Evolutionary conservation across 2,888 invertebrate genomes (phyloP), one percentile per base, ranked within the genome.

Genomic region (Erebia palarica): DNA sequence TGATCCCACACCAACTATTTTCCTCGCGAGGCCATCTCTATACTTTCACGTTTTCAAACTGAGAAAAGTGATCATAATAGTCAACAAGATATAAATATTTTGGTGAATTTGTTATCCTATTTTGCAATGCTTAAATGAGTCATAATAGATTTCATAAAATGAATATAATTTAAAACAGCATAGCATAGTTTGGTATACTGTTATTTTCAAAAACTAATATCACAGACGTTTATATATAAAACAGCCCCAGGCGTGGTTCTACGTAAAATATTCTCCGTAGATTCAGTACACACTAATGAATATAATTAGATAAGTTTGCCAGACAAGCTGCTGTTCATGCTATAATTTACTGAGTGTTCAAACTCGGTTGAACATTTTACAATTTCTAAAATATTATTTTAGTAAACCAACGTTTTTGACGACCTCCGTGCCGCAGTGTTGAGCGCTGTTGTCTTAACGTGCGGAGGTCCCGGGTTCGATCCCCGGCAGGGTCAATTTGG

Each of bases 221-320:
- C 57, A 3, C 13, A 65, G 55, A 16, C 8, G 18, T 42, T 65
- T 65, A 5, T n/a, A 55, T 13, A 51, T 8, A 51, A 5, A 53
- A 65, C 13, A 55, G 66, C 21, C 14, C 27, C 16, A 21, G 44
- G 68, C 51, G 55, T 57, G 53, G 47, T 21, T 70, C 53, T 55
- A 64, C 68, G 68, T 68, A 60, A 67, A 69, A 69, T 71, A 66
- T 68, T 74, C 65, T 61, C 44, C 57, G 72, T 57, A 36, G 66
- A 63, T 60, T 66, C 36, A 49, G 66, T 67, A 70, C 55, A 60
- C 68, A 59, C 70, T 68, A 74, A 70, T 70, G 65, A 72, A 72
- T 64, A 72, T 72, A 74, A 74, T 72, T 72, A 70, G 63, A 68
- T 74, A 74, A 63, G 60, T 70, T 72, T 63, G 47, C 66, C 68